Conservation (phyloP, 1,140 invertebrate genomes). For the Steinernema khuongi region DNA sequence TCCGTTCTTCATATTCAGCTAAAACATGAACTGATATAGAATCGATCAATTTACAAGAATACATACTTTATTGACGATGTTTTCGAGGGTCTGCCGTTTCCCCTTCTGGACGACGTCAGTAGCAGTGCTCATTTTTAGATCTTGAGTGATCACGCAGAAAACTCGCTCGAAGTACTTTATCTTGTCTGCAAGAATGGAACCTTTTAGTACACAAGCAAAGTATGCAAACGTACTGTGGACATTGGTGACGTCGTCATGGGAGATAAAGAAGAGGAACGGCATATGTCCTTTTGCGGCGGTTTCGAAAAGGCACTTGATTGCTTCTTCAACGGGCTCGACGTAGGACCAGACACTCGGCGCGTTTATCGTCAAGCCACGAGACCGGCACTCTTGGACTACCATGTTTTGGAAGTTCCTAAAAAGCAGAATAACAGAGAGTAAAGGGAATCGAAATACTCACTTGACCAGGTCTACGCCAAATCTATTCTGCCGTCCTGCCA, state of each 20-base stretch:
- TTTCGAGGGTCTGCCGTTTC: conserved; percentile 34
- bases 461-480: too few relatives aligned
- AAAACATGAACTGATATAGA: conserved; percentile 1
- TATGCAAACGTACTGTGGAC: background rate
- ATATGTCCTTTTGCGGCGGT: background rate
- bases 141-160: conserved; percentile 34
- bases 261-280: conserved; percentile 7
- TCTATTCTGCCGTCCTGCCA: too few relatives aligned
- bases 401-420: conserved; percentile 15
- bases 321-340: background rate
- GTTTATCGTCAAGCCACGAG: background rate
- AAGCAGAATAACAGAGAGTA: too few relatives aligned
- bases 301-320: background rate
- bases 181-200: conserved; percentile 19
- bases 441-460: too few relatives aligned
- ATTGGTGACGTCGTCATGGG: background rate
- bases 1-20: conserved; percentile 25
- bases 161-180: conserved; percentile 35
- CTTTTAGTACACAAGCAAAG: conserved; percentile 20
- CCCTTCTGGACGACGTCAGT: conserved; percentile 19
- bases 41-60: conserved; percentile 13
- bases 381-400: background rate
- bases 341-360: background rate
- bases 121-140: conserved; percentile 29
- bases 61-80: conserved; percentile 43